A percentile compares a stretch with the other conserved stretches of the same genome.
Evolutionary conservation across 2,113 vertebrate species (phyloP).

Genomic region (Piprites chloris): DNA sequence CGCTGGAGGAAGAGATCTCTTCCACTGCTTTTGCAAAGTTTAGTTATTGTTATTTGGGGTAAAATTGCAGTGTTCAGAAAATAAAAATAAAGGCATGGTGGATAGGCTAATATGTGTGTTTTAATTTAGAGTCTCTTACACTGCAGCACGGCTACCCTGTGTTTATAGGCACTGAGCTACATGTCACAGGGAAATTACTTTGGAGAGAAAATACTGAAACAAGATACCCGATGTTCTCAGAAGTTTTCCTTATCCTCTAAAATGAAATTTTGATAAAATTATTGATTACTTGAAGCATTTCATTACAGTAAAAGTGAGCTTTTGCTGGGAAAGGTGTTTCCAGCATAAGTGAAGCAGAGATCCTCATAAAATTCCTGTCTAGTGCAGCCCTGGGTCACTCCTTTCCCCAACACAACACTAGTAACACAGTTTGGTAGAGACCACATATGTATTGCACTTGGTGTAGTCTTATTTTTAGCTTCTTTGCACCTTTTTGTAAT

Average conservation of each 20-base stretch:
- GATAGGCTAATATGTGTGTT: not conserved
- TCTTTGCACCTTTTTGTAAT: not conserved
- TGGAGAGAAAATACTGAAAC: not conserved
- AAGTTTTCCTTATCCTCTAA: not conserved
- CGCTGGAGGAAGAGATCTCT: not conserved
- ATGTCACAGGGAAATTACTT: not conserved
- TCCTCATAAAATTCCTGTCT: not conserved
- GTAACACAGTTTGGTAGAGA: not conserved
- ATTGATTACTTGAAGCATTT: not conserved
- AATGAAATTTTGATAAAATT: not conserved
- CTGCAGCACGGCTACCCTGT: fast-evolving
- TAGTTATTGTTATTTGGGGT: not conserved
- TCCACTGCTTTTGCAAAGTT: not conserved
- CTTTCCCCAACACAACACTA: not conserved
- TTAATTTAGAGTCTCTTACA: not conserved
- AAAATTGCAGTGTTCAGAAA: not conserved
- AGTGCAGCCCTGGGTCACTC: not conserved
- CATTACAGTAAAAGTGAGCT: not conserved
- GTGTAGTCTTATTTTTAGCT: not conserved
- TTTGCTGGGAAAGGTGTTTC: not conserved
- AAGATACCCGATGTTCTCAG: not conserved
- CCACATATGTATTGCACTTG: not conserved
- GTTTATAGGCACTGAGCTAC: not conserved
- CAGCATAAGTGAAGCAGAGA: not conserved
- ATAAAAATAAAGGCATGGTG: not conserved